Conservation (phyloP, 2,113 vertebrate species). For the Nansenia antarctica region DNA sequence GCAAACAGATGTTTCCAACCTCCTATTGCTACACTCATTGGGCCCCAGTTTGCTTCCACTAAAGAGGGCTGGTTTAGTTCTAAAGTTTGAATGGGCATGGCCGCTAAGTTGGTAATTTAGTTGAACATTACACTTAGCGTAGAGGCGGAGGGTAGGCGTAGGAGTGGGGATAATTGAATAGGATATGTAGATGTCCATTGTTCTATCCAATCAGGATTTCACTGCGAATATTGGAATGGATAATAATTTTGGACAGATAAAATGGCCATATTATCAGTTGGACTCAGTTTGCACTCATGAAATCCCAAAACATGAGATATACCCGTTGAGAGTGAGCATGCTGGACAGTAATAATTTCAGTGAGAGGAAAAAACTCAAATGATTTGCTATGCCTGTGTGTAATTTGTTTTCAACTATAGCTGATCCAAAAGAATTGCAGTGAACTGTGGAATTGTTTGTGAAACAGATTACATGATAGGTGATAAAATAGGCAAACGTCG, state of each 20-base stretch:
- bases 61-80: neutral
- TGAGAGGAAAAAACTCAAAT: neutral
- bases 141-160: no score
- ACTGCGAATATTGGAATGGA: no score
- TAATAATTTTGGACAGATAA: neutral
- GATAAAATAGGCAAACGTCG: conserved; percentile 18
- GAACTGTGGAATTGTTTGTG: conserved; percentile 30
- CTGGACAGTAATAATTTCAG: neutral
- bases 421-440: conserved; percentile 21
- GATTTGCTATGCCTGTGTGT: neutral
- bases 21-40: conserved; percentile 23
- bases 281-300: no score
- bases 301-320: no score
- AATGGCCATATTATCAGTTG: no score
- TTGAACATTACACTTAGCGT: neutral
- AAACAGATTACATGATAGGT: conserved; percentile 17
- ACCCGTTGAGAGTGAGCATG: no score
- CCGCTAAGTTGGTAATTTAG: neutral
- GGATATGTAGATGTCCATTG: no score
- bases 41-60: neutral
- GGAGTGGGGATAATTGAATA: no score
- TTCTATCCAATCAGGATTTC: no score
- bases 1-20: conserved; percentile 44
- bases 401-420: conserved; percentile 11
- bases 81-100: no score